These are phyloP conservation scores for Caenorhabditis zanzibari DNA, from an alignment of 2,888 invertebrate species.

Conservation along the genomic window DNA sequence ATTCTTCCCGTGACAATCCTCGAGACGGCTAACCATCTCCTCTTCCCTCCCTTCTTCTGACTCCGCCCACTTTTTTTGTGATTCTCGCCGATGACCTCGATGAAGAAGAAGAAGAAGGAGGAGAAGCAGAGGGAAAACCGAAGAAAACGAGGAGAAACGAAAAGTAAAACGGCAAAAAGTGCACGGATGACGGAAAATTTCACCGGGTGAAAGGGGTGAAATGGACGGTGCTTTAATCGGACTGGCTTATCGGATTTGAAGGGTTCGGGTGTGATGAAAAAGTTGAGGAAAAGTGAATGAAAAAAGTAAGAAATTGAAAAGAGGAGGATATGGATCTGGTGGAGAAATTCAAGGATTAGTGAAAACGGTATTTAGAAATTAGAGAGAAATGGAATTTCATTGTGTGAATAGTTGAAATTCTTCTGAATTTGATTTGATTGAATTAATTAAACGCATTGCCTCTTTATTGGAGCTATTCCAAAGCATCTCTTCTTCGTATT, in stretches of 20 bases:
- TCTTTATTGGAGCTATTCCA: too few relatives aligned
- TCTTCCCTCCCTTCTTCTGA: slow-evolving; percentile 41
- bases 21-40: slow-evolving; percentile 30
- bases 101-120: slow-evolving; percentile 37
- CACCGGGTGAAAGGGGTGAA: slow-evolving; percentile 43
- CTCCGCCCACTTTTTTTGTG: slow-evolving; percentile 62
- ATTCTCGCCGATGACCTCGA: slow-evolving; percentile 52
- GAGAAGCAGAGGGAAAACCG: slow-evolving; percentile 13
- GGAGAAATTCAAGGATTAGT: slow-evolving; percentile 15
- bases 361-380: slow-evolving; percentile 14
- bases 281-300: slow-evolving; percentile 12
- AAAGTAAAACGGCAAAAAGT: slow-evolving; percentile 44
- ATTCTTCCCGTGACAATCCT: slow-evolving; percentile 34
- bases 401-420: background rate
- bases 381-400: background rate
- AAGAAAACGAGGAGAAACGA: slow-evolving; percentile 21
- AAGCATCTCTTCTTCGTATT: too few relatives aligned
- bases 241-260: slow-evolving; percentile 61
- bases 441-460: too few relatives aligned
- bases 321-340: slow-evolving; percentile 28
- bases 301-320: slow-evolving; percentile 27
- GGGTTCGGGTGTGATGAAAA: slow-evolving; percentile 47
- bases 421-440: too few relatives aligned
- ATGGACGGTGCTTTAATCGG: slow-evolving; percentile 61
- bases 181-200: slow-evolving; percentile 45